phyloP scores from a whole-genome alignment of 1,140 invertebrate genomes.

The Manduca sexta region DNA sequence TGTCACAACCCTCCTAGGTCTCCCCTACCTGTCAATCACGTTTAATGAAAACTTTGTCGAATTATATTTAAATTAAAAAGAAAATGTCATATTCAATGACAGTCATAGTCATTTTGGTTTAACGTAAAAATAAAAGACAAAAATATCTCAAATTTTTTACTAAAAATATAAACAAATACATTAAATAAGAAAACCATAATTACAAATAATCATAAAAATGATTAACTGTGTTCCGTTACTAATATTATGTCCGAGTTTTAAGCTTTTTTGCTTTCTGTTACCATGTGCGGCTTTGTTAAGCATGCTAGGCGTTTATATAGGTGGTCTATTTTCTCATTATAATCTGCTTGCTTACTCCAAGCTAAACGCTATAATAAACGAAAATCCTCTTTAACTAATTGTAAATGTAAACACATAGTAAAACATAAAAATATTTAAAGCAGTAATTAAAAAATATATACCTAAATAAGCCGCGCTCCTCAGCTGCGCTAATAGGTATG shows the following conservation, averaged over 20 bases:
- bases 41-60: too few relatives aligned
- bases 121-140: too few relatives aligned
- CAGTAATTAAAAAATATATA: too few relatives aligned
- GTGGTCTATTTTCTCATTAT: slow-evolving; percentile 24
- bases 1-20: too few relatives aligned
- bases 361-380: slow-evolving; percentile 26
- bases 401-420: too few relatives aligned
- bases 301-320: slow-evolving; percentile 24
- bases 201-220: slow-evolving; percentile 6
- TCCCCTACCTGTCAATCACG: too few relatives aligned
- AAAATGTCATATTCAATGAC: too few relatives aligned
- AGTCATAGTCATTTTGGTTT: too few relatives aligned
- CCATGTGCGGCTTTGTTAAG: slow-evolving; percentile 8
- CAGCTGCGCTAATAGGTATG: too few relatives aligned
- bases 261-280: slow-evolving; percentile 14
- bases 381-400: slow-evolving; percentile 20
- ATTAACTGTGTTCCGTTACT: slow-evolving; percentile 9
- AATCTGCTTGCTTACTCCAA: slow-evolving; percentile 22
- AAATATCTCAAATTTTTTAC: neutral
- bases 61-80: too few relatives aligned
- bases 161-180: neutral
- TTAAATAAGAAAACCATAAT: neutral
- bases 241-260: slow-evolving; percentile 10
- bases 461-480: too few relatives aligned
- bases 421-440: too few relatives aligned